phyloP scores from a whole-genome alignment of 2,113 vertebrate genomes.

The Nerophis lumbriciformis region DNA sequence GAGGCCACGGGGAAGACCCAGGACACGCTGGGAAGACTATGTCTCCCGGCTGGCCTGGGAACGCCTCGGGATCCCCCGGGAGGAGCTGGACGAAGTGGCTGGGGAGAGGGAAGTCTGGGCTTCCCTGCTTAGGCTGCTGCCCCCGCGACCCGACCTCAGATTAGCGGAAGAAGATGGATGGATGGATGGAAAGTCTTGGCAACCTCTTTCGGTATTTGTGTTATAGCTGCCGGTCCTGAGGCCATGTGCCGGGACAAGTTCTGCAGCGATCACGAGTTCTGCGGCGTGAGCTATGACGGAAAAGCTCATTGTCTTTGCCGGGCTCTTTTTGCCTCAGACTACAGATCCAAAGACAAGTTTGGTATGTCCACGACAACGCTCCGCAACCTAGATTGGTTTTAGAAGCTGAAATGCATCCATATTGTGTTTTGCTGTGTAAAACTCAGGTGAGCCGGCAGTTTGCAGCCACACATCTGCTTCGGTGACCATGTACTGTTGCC shows the following conservation, averaged over 20 bases:
- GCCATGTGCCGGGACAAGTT: conserved; percentile 21
- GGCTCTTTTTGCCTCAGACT: conserved; percentile 13
- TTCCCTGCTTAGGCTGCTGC: too few relatives aligned
- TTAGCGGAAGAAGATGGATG: too few relatives aligned
- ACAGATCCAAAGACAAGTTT: background rate
- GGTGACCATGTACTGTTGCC: conserved; percentile 19
- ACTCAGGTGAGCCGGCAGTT: conserved; percentile 16
- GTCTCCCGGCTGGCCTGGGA: too few relatives aligned
- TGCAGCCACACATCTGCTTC: conserved; percentile 18
- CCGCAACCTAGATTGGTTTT: background rate
- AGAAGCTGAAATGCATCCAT: too few relatives aligned
- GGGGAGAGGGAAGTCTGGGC: too few relatives aligned
- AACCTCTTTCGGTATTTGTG: background rate
- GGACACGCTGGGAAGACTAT: too few relatives aligned
- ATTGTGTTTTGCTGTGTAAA: background rate
- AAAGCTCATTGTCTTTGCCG: conserved; percentile 28
- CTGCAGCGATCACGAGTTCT: conserved; percentile 39
- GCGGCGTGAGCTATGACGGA: background rate
- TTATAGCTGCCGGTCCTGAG: background rate
- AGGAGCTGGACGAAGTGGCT: too few relatives aligned
- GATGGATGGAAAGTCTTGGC: too few relatives aligned
- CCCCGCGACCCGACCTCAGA: too few relatives aligned
- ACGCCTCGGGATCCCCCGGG: too few relatives aligned
- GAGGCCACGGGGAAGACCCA: too few relatives aligned
- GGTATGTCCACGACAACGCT: conserved; percentile 8